These are phyloP conservation scores for Falco biarmicus DNA, from an alignment of 2,797 vertebrate genomes.

Conservation along the genomic window DNA sequence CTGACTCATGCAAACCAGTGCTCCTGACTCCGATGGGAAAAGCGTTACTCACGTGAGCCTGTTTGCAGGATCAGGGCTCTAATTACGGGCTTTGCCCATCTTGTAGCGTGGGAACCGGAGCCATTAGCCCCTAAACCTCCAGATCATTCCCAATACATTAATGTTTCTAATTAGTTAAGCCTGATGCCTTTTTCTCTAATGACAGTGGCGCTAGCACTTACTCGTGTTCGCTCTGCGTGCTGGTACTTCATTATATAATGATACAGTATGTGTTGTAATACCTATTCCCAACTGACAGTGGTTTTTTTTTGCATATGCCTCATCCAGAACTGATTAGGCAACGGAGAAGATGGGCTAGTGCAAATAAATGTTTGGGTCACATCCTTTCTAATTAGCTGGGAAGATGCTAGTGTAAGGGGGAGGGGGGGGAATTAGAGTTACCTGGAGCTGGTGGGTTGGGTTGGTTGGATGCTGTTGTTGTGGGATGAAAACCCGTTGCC, in stretches of 20 bases:
- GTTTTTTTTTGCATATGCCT: not conserved
- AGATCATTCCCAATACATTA: slow-evolving; percentile 16
- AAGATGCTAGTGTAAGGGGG: rapidly evolving
- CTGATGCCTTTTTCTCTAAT: not conserved
- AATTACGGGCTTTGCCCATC: slow-evolving; percentile 24
- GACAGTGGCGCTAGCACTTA: not conserved
- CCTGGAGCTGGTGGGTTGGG: not conserved
- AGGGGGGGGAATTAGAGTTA: not conserved
- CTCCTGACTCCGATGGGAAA: not conserved
- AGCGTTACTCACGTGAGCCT: not conserved
- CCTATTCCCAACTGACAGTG: not conserved
- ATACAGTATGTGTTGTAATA: not conserved
- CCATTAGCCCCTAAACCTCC: slow-evolving; percentile 34
- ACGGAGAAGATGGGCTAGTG: not conserved
- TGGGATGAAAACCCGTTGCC: not conserved
- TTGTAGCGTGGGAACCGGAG: slow-evolving; percentile 5
- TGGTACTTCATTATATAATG: not conserved
- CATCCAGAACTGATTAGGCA: not conserved
- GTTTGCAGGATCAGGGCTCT: not conserved
- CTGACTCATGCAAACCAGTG: not conserved
- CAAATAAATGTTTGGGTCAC: not conserved
- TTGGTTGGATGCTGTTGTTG: no score
- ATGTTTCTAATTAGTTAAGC: slow-evolving; percentile 19
- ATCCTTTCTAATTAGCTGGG: not conserved
- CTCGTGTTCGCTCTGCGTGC: not conserved